Conservation (phyloP, 2,888 invertebrate genomes). For the Lepetodrilus schrolli region DNA sequence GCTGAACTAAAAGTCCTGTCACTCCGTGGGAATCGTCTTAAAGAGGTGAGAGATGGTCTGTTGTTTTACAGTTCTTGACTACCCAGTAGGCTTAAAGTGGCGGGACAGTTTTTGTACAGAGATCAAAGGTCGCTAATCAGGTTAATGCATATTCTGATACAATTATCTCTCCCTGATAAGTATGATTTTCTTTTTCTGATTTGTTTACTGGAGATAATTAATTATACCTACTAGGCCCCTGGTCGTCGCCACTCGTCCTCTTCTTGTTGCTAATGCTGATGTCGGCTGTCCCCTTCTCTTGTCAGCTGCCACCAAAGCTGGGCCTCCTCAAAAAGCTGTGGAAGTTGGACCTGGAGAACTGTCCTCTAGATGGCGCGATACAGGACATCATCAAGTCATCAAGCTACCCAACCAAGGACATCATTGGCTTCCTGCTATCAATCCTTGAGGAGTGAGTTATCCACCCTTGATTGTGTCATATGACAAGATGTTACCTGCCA, state of each 20-base stretch:
- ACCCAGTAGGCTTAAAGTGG: no score
- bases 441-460: slow-evolving; percentile 77
- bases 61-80: no score
- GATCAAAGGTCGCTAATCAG: no score
- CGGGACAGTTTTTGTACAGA: no score
- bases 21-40: slow-evolving; percentile 87
- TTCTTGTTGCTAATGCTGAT: neutral
- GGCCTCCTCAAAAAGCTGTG: slow-evolving; percentile 94
- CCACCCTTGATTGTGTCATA: neutral
- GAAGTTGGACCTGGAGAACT: slow-evolving; percentile 95
- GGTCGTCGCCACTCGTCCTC: no score
- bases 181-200: no score
- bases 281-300: neutral
- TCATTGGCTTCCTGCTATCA: slow-evolving; percentile 91
- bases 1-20: slow-evolving; percentile 93
- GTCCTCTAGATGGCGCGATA: slow-evolving; percentile 76
- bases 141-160: no score
- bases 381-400: slow-evolving; percentile 82
- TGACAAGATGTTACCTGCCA: no score
- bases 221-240: no score
- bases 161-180: no score
- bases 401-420: slow-evolving; percentile 94
- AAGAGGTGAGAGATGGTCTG: no score
- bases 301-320: slow-evolving; percentile 93
- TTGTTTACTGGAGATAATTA: no score